A percentile compares a stretch with the other conserved stretches of the same genome.
Evolutionary conservation across 2,888 invertebrate species (phyloP).

Genomic region (Octonoba sinensis): DNA sequence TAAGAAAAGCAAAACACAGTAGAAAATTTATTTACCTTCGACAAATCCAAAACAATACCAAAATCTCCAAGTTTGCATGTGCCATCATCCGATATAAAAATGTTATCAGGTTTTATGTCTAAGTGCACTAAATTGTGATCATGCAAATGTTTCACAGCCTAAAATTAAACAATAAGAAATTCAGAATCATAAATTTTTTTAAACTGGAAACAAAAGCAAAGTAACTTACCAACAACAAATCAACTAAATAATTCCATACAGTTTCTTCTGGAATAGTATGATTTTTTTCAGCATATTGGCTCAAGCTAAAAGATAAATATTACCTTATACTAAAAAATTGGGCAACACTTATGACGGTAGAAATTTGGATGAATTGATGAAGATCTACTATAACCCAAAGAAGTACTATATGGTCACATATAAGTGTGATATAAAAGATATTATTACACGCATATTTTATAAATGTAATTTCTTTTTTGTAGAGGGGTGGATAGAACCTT

Average conservation of each 20-base stretch:
- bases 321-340: neutral
- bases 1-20: too few relatives aligned
- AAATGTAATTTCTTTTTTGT: too few relatives aligned
- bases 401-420: too few relatives aligned
- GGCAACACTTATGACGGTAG: too few relatives aligned
- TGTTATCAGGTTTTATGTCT: slow-evolving; percentile 84
- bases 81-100: slow-evolving; percentile 78
- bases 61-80: slow-evolving; percentile 82
- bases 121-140: slow-evolving; percentile 79
- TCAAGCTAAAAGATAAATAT: slow-evolving; percentile 67
- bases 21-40: slow-evolving; percentile 69
- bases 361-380: too few relatives aligned
- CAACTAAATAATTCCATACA: slow-evolving; percentile 79
- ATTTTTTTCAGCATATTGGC: slow-evolving; percentile 75
- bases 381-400: too few relatives aligned
- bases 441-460: too few relatives aligned
- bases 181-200: neutral
- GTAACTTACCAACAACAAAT: slow-evolving; percentile 72
- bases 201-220: neutral
- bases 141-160: slow-evolving; percentile 80
- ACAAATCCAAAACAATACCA: slow-evolving; percentile 79
- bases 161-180: slow-evolving; percentile 67
- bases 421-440: too few relatives aligned
- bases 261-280: slow-evolving; percentile 76
- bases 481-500: too few relatives aligned